phyloP scores from a whole-genome alignment of 2,113 vertebrate genomes.

The Andinoacara biseriatus region DNA sequence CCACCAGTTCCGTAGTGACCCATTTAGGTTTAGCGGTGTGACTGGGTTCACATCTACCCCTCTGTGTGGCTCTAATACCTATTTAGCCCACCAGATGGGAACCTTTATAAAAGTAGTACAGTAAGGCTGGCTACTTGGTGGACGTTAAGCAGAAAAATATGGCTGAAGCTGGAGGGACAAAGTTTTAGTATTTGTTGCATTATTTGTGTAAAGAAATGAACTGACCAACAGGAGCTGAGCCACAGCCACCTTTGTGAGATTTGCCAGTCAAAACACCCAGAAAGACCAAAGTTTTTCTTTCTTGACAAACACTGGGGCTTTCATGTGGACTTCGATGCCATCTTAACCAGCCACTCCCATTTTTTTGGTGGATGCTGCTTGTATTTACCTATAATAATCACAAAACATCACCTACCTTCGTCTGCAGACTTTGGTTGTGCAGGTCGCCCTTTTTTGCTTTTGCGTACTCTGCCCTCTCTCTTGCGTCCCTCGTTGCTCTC shows the following conservation, averaged over 20 bases:
- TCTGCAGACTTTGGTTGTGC: conserved; percentile 81
- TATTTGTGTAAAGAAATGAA: neutral
- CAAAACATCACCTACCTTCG: conserved; percentile 80
- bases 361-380: neutral
- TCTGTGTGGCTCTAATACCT: neutral
- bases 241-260: too few relatives aligned
- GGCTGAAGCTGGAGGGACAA: neutral
- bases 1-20: neutral
- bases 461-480: conserved; percentile 68
- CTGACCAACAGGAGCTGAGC: neutral
- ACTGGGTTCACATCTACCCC: neutral
- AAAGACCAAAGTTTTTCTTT: too few relatives aligned
- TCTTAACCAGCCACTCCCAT: neutral
- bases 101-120: neutral
- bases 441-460: conserved; percentile 73
- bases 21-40: neutral
- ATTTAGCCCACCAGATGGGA: neutral
- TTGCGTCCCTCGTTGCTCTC: conserved; percentile 62
- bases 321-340: too few relatives aligned
- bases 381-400: neutral
- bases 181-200: neutral
- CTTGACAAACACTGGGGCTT: too few relatives aligned
- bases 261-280: too few relatives aligned
- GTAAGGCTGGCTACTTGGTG: neutral
- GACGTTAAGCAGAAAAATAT: neutral